Conservation (phyloP, 2,888 invertebrate species). For the Lottia scabra region DNA sequence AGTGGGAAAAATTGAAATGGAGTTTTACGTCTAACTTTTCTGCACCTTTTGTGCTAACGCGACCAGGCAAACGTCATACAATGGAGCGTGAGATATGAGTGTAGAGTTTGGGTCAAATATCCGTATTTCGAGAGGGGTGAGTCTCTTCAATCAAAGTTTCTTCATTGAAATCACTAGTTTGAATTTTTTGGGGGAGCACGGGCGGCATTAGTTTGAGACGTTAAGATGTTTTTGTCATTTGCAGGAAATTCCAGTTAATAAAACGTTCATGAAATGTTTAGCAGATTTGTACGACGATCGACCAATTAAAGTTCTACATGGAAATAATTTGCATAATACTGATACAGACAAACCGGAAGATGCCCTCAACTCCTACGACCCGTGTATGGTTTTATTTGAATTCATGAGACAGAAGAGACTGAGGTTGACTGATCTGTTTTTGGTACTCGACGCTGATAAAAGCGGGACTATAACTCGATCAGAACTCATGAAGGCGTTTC, state of each 20-base stretch:
- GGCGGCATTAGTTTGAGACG: too few species aligned
- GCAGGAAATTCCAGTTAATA: neutral
- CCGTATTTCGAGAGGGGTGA: too few species aligned
- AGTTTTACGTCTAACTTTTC: too few species aligned
- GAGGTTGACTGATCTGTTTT: constrained; percentile 39
- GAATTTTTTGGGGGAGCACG: too few species aligned
- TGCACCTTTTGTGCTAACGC: too few species aligned
- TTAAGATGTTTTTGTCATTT: too few species aligned
- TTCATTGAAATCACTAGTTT: too few species aligned
- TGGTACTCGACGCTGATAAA: constrained; percentile 33
- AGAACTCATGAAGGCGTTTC: constrained; percentile 34
- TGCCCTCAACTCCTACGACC: constrained; percentile 8
- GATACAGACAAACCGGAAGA: neutral
- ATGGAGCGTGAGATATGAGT: too few species aligned
- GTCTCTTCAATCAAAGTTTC: too few species aligned
- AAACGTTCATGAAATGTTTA: neutral
- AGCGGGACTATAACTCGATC: constrained; percentile 30
- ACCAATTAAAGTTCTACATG: neutral
- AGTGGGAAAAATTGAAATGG: neutral
- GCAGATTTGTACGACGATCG: neutral
- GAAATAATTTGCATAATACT: neutral
- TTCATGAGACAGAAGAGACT: constrained; percentile 35
- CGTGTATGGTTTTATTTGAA: constrained; percentile 36
- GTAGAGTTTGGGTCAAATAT: too few species aligned
- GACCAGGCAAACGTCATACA: too few species aligned